Percentiles rank a stretch among this genome's conserved stretches.
Conservation (phyloP, 2,797 vertebrate species). For the Poeciliopsis presidionis region DNA sequence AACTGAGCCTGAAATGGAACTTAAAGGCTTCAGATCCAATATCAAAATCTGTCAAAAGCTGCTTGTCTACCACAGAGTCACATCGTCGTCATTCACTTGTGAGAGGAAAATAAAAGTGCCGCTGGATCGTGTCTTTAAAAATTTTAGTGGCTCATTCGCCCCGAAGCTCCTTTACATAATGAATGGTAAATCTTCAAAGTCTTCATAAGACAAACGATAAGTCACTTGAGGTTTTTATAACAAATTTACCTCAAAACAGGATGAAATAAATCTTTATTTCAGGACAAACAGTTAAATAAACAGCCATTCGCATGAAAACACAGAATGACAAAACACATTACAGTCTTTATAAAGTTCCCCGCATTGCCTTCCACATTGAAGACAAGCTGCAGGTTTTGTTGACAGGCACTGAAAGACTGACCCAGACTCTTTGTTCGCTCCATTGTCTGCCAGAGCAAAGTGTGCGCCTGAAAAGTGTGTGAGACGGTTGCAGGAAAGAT, state of each 20-base stretch:
- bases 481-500: slow-evolving; percentile 16
- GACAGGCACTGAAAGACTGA: slow-evolving; percentile 50
- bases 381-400: slow-evolving; percentile 51
- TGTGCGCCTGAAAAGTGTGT: slow-evolving; percentile 38
- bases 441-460: slow-evolving; percentile 40
- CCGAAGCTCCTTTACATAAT: background rate
- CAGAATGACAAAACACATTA: slow-evolving; percentile 8
- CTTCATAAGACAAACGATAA: background rate
- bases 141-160: background rate
- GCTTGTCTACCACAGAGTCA: background rate
- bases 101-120: background rate
- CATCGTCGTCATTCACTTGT: background rate
- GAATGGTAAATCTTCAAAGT: background rate
- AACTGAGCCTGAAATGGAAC: background rate
- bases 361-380: slow-evolving; percentile 15
- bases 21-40: background rate
- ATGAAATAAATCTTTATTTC: slow-evolving; percentile 54
- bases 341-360: slow-evolving; percentile 5
- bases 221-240: background rate
- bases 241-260: background rate
- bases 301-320: slow-evolving; percentile 35
- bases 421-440: slow-evolving; percentile 38
- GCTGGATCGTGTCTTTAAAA: background rate
- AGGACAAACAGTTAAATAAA: slow-evolving; percentile 43
- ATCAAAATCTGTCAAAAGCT: background rate